Evolutionary conservation across 2,888 invertebrate genomes (phyloP), one percentile per base, ranked within the genome.

Genomic region (Anarsia innoxiella): DNA sequence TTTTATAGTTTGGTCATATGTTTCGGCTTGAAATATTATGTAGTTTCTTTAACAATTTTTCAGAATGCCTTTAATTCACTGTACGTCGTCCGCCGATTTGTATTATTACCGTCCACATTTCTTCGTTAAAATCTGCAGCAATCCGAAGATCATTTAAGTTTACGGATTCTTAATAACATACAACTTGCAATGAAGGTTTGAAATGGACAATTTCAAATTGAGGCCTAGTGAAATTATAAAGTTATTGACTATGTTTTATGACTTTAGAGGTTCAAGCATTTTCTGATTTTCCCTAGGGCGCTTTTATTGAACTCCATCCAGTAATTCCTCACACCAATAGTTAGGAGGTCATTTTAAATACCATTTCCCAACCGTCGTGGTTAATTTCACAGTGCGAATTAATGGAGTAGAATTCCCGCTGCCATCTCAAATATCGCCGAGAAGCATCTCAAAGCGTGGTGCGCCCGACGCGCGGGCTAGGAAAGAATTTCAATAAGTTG

Each of bases 401-500:
- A 51, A 49, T 50, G 49, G 49, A 49, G 39, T 42, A 39, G 43
- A 46, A 51, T 48, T 51, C 50, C 59, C 61, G 54, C 53, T 60
- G 58, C 63, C 64, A 59, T 65, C 56, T 66, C 52, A 54, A 72
- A 71, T 69, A 66, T 64, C 57, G 59, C 56, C 31, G 49, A 52
- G 62, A 59, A 59, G 59, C 61, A 59, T 59, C 56, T 56, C 16
- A 34, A 32, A 42, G 53, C 50, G 52, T 47, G 48, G 53, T 48
- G 56, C 58, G 54, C 51, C 41, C 52, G 55, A 55, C 62, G 60
- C 59, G 66, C 66, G 62, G 59, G 59, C 65, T 65, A 70, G 59
- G 64, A 68, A 80, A 76, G 82, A 83, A 84, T 83, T 84, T 82
- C 83, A 83, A 82, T 83, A 83, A 83, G 80, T 84, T 82, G 80